Percentiles rank a stretch among this genome's conserved stretches.
These are phyloP conservation scores for Trinorchestia longiramus DNA, from an alignment of 1,140 invertebrate species.

Conservation along the genomic window DNA sequence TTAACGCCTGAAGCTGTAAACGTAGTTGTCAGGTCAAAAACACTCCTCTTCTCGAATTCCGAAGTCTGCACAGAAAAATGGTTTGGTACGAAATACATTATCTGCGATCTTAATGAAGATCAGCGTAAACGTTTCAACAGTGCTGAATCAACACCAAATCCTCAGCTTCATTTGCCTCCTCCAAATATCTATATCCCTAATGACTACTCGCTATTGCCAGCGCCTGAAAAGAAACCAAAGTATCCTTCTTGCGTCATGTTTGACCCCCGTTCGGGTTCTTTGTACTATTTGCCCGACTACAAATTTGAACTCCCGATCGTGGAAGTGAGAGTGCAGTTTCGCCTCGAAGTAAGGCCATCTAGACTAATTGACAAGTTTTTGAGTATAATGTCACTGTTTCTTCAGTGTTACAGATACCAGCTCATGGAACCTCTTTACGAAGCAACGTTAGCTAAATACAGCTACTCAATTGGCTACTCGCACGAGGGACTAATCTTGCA, in stretches of 20 bases:
- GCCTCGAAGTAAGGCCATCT: neutral
- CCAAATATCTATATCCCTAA: constrained; percentile 31
- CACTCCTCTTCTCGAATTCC: neutral
- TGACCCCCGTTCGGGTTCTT: neutral
- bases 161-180: constrained; percentile 12
- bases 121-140: neutral
- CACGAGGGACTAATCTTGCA: constrained; percentile 15
- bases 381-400: constrained; percentile 20
- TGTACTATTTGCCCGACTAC: constrained; percentile 31
- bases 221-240: neutral
- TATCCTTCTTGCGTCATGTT: constrained; percentile 12
- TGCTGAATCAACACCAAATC: neutral
- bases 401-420: constrained; percentile 38
- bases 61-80: constrained; percentile 1
- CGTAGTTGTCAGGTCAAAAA: constrained; percentile 1
- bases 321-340: neutral
- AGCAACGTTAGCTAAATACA: constrained; percentile 40
- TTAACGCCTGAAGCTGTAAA: constrained; percentile 22
- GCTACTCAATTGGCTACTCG: neutral
- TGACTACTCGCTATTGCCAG: constrained; percentile 1
- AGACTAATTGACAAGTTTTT: neutral
- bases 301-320: constrained; percentile 34
- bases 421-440: constrained; percentile 33
- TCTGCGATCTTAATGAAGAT: neutral
- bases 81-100: constrained; percentile 1